Evolutionary conservation across 2,797 vertebrate species (phyloP).

Genomic region (Synaphobranchus kaupii): DNA sequence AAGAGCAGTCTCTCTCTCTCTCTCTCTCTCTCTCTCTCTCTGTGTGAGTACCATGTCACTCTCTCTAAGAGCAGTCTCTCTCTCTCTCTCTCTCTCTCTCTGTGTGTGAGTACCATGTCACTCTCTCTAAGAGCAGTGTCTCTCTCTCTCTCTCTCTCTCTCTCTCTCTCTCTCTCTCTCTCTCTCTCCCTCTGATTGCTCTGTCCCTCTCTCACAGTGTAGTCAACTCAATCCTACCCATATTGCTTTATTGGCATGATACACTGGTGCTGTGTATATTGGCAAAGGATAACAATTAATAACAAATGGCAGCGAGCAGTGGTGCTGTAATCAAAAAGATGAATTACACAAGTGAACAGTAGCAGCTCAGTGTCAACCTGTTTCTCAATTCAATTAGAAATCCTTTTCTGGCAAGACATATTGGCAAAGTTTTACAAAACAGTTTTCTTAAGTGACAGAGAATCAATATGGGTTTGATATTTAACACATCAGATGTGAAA

Average conservation of each 20-base stretch:
- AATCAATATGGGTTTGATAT: neutral
- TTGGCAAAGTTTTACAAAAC: neutral
- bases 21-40: neutral
- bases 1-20: neutral
- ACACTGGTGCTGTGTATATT: neutral
- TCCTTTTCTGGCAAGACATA: neutral
- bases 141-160: neutral
- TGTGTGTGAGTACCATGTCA: too few species aligned
- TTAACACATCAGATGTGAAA: neutral
- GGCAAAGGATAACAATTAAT: neutral
- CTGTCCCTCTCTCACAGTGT: neutral
- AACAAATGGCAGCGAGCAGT: neutral
- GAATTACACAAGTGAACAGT: neutral
- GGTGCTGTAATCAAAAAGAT: neutral
- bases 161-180: neutral
- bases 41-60: neutral
- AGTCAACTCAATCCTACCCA: neutral
- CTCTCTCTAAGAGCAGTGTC: neutral
- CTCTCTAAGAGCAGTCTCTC: neutral
- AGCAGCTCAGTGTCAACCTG: slow-evolving; percentile 4
- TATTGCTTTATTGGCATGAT: neutral
- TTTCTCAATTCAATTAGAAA: neutral
- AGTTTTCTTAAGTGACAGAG: neutral
- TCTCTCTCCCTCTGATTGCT: neutral
- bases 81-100: neutral